A percentile compares a stretch with the other conserved stretches of the same genome.
These are phyloP conservation scores for Harpagoxenus sublaevis DNA, from an alignment of 2,888 invertebrate species.

Conservation along the genomic window DNA sequence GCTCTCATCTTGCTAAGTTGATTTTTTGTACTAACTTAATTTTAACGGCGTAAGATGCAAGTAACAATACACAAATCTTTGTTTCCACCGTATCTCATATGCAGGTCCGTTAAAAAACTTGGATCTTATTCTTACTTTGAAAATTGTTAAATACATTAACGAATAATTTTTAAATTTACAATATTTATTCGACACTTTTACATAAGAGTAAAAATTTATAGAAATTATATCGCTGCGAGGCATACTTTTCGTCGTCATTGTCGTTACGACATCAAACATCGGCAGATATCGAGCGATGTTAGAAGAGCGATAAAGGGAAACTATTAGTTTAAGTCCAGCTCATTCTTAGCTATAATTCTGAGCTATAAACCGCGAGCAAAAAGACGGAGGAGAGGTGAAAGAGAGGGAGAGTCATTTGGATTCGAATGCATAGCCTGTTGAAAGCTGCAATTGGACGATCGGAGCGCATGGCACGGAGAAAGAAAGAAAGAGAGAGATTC, in stretches of 20 bases:
- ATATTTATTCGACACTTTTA: neutral
- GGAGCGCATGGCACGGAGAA: neutral
- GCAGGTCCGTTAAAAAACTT: neutral
- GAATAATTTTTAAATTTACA: neutral
- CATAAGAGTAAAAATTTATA: neutral
- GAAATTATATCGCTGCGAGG: neutral
- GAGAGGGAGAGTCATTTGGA: constrained; percentile 58
- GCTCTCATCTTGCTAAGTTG: neutral
- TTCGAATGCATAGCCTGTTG: constrained; percentile 64
- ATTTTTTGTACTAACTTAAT: neutral
- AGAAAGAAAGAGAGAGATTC: constrained; percentile 12
- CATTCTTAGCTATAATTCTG: constrained; percentile 6
- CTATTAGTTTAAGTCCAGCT: constrained; percentile 43
- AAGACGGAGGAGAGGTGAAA: neutral
- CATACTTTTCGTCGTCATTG: neutral
- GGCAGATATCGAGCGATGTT: constrained; percentile 44
- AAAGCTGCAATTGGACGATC: constrained; percentile 64
- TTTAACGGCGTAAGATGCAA: neutral
- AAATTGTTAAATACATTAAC: neutral
- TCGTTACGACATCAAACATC: neutral
- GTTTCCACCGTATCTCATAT: too few species aligned
- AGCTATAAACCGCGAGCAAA: constrained; percentile 20
- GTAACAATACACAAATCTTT: neutral
- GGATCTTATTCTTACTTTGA: neutral
- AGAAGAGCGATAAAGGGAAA: constrained; percentile 39